A percentile compares a stretch with the other conserved stretches of the same genome.
Conservation (phyloP, 2,888 invertebrate genomes). For the Deladenus siricidicola region DNA sequence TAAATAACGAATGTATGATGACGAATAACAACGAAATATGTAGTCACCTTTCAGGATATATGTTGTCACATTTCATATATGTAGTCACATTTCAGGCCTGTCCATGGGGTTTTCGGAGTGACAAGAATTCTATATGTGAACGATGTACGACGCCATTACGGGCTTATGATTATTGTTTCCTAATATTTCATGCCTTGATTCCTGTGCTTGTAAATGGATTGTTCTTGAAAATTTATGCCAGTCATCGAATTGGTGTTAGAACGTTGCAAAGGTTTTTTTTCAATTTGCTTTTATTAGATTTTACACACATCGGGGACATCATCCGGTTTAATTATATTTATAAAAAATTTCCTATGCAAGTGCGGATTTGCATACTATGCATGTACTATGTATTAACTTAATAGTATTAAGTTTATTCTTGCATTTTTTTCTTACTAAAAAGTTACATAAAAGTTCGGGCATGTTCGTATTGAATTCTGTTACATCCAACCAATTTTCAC, state of each 20-base stretch:
- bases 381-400: no score
- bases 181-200: conserved; percentile 83
- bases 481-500: no score
- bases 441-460: no score
- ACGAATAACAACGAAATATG: no score
- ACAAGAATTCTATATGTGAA: conserved; percentile 27
- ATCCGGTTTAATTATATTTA: background rate
- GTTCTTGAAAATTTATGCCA: background rate
- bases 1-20: background rate
- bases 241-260: background rate
- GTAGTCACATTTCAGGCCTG: conserved; percentile 38
- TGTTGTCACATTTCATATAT: no score
- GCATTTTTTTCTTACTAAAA: no score
- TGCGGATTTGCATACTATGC: no score
- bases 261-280: background rate
- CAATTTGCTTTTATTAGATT: background rate
- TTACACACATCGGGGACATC: background rate
- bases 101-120: conserved; percentile 30
- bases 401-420: no score
- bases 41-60: no score
- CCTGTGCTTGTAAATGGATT: conserved; percentile 61
- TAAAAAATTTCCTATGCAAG: background rate
- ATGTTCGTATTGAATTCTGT: no score
- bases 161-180: conserved; percentile 52
- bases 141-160: conserved; percentile 32